Conservation (phyloP, 2,113 vertebrate species). For the Numida meleagris region DNA sequence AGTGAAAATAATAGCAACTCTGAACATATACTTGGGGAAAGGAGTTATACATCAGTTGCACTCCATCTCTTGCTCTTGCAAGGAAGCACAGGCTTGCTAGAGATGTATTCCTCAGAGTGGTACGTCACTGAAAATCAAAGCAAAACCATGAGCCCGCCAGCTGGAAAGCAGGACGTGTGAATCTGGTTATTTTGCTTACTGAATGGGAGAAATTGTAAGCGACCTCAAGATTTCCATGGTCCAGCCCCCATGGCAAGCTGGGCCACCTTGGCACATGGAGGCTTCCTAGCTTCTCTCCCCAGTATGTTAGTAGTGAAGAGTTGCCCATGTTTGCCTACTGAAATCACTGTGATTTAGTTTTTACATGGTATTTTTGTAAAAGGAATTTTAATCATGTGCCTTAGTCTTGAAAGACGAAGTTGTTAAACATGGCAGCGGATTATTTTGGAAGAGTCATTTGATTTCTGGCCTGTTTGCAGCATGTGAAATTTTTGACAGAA, state of each 20-base stretch:
- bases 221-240: neutral
- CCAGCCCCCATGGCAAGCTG: neutral
- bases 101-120: neutral
- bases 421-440: neutral
- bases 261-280: neutral
- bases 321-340: neutral
- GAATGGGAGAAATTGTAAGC: neutral
- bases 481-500: slow-evolving; percentile 57
- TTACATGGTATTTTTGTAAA: neutral
- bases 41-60: neutral
- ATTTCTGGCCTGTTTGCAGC: slow-evolving; percentile 34
- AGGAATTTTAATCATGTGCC: neutral
- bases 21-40: neutral
- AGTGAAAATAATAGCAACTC: neutral
- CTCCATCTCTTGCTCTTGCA: neutral
- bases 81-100: neutral
- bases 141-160: neutral
- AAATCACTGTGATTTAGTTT: neutral
- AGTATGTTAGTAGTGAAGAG: neutral
- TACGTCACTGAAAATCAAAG: neutral
- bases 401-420: neutral
- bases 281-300: neutral
- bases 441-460: neutral
- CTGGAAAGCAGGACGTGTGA: neutral
- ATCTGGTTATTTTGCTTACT: neutral